Evolutionary conservation across 2,113 vertebrate species (phyloP).

Genomic region (Neolamprologus ventralis): DNA sequence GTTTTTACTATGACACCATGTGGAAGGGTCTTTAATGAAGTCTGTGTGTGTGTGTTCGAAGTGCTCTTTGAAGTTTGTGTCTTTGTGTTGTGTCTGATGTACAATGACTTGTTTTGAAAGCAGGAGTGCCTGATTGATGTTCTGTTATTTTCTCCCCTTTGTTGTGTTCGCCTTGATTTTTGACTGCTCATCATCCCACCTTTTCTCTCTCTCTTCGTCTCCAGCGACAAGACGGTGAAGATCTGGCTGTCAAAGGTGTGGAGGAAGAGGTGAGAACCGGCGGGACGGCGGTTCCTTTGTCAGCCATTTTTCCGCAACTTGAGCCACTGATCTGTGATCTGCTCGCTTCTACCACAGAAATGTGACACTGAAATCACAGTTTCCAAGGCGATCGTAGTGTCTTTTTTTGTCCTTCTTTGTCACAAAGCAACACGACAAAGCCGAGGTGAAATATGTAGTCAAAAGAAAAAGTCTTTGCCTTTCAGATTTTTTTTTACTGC

Average conservation of each 20-base stretch:
- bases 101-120: constrained; percentile 14
- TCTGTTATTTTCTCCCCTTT: constrained; percentile 6
- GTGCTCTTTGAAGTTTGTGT: constrained; percentile 17
- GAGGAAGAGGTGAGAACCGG: constrained; percentile 67
- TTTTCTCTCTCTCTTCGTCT: constrained; percentile 16
- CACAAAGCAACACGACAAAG: neutral
- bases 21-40: constrained; percentile 16
- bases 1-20: neutral
- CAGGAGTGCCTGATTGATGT: constrained; percentile 12
- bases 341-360: neutral
- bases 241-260: constrained; percentile 78
- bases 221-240: constrained; percentile 91
- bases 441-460: neutral
- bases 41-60: neutral
- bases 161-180: neutral
- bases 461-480: neutral
- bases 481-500: constrained; percentile 22
- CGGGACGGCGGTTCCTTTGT: neutral
- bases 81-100: constrained; percentile 25
- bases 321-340: constrained; percentile 4
- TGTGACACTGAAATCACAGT: neutral
- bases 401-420: neutral
- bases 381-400: constrained; percentile 17
- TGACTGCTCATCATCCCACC: neutral
- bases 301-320: neutral